Evolutionary conservation across 2,113 vertebrate genomes (phyloP), one percentile per base, ranked within the genome.

Genomic region (Pelecanus crispus): DNA sequence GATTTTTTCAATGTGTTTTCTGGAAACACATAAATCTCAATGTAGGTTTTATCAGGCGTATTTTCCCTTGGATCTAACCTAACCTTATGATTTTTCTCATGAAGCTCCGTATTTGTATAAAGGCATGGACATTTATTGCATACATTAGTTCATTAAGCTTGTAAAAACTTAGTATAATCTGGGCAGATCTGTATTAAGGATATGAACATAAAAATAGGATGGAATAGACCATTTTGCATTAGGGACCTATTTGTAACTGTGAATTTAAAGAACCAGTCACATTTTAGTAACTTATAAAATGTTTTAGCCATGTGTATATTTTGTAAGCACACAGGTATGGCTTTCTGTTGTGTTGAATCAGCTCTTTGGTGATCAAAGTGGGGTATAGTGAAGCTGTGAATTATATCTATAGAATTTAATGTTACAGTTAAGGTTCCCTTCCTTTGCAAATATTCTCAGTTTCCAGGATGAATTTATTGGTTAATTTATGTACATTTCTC

Each of bases 1-100:
- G n/a, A 21, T 73, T 78, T 93, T 92, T 95, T 94, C 44, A 78
- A 0, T 55, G 32, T 90, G 47, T 92, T 95, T 73, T 88, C 68
- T 93, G 86, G 87, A 95, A 97, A 89, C 42, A 59, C 72, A 84
- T 82, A 84, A 91, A 91, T 89, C 71, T 94, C 36, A 9, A 2
- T 34, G n/a, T 55, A 88, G 55, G 75, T 50, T 92, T 94, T 83
- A 91, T 77, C 63, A 66, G 44, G 40, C 68, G 34, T 94, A 55
- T 92, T 95, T 95, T 96, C 56, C 38, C 61, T 79, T 83, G 50
- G 53, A 56, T 84, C 88, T 59, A 85, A 58, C 13, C 2, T 62
- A 88, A 52, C 22, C 17, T 87, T 73, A 63, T 89, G 28, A 72
- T 91, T 92, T 91, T 95, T 94, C 89, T 92, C 71, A 80, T 86